Percentiles rank a stretch among this genome's conserved stretches.
Conservation (phyloP, 2,113 vertebrate genomes). For the Corvus moneduloides region DNA sequence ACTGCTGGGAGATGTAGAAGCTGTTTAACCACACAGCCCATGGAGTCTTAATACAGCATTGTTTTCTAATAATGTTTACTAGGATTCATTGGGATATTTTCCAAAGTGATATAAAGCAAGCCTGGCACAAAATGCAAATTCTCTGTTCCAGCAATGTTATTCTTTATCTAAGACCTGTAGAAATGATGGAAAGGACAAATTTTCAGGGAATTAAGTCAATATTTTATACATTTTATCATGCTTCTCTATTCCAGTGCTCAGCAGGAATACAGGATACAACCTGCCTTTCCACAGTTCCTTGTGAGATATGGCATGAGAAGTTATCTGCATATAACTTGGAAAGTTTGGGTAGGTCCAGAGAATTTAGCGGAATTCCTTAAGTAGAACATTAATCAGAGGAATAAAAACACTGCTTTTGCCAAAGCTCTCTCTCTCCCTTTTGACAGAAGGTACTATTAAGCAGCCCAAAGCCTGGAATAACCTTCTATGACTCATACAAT, state of each 20-base stretch:
- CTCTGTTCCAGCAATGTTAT: background rate
- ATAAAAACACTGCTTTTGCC: background rate
- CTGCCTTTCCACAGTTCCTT: background rate
- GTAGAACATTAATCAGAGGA: background rate
- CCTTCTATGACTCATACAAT: background rate
- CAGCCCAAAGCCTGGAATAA: background rate
- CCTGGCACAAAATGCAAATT: background rate
- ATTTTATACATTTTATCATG: background rate
- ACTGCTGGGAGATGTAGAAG: background rate
- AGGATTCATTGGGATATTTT: slow-evolving; percentile 17
- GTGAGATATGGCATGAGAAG: background rate
- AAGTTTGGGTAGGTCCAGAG: background rate
- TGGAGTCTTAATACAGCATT: background rate
- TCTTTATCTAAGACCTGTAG: background rate
- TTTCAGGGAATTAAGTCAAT: slow-evolving; percentile 6
- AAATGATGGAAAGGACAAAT: background rate
- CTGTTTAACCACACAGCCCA: background rate
- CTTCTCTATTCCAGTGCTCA: background rate
- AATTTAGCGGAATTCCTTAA: background rate
- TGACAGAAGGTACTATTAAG: background rate
- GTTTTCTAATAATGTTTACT: slow-evolving; percentile 12
- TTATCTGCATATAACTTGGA: background rate
- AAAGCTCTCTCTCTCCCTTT: background rate
- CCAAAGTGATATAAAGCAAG: slow-evolving; percentile 1
- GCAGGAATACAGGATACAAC: background rate